Percentiles rank a stretch among this genome's conserved stretches.
These are phyloP conservation scores for Myiagra hebetior DNA, from an alignment of 2,113 vertebrate species.

Conservation along the genomic window DNA sequence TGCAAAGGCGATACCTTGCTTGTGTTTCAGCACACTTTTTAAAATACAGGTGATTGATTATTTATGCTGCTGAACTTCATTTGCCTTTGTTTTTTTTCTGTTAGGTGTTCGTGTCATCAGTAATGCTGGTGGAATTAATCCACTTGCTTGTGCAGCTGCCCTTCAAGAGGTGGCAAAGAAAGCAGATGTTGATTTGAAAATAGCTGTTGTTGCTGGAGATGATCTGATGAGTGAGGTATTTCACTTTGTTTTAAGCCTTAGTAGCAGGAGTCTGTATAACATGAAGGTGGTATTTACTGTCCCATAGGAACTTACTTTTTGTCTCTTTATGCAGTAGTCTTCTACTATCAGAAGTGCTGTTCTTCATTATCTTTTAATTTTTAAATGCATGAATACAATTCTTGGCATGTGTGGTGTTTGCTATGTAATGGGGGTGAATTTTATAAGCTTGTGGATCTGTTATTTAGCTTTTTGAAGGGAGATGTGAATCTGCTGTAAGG, in stretches of 20 bases:
- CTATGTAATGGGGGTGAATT: background rate
- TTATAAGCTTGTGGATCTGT: background rate
- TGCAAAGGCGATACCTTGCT: background rate
- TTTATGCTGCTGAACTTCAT: background rate
- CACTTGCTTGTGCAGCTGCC: slow-evolving; percentile 79
- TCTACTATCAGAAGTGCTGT: accelerated
- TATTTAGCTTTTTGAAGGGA: background rate
- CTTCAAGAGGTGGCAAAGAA: slow-evolving; percentile 80
- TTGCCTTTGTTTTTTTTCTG: background rate
- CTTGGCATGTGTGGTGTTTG: background rate
- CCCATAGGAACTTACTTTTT: background rate
- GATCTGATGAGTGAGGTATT: slow-evolving; percentile 83
- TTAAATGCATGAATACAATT: background rate
- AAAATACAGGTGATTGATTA: background rate
- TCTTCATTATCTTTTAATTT: background rate
- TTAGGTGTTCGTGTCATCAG: slow-evolving; percentile 85
- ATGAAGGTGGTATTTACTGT: background rate
- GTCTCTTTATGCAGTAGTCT: background rate
- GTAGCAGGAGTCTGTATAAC: background rate
- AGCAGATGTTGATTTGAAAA: slow-evolving; percentile 80
- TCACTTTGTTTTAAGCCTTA: background rate
- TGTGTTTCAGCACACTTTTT: background rate
- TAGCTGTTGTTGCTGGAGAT: slow-evolving; percentile 86
- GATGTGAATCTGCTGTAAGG: background rate
- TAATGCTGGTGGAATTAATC: slow-evolving; percentile 85